Conservation (phyloP, 2,797 vertebrate genomes). For the Chromis chromis region DNA sequence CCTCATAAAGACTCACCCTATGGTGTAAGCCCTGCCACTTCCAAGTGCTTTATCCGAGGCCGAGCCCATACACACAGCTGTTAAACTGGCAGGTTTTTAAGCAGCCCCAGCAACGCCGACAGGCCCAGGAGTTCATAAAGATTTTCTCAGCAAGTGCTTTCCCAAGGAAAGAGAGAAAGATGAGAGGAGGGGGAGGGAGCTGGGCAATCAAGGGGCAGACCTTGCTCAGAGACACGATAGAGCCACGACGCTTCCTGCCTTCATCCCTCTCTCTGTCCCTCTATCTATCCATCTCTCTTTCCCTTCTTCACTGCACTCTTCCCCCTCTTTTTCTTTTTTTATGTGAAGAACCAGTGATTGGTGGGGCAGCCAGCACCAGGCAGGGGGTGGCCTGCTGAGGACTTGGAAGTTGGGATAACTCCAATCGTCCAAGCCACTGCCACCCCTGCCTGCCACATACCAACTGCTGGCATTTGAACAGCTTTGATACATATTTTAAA, state of each 20-base stretch:
- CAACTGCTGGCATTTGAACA: conserved; percentile 85
- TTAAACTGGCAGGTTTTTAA: conserved; percentile 83
- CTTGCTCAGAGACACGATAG: conserved; percentile 74
- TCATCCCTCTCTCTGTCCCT: conserved; percentile 54
- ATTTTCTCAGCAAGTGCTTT: conserved; percentile 84
- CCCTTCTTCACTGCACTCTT: conserved; percentile 61
- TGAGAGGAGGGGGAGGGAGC: conserved; percentile 58
- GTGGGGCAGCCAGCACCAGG: conserved; percentile 76
- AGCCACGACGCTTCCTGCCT: conserved; percentile 58
- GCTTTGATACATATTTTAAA: conserved; percentile 88
- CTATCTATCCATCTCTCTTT: conserved; percentile 63
- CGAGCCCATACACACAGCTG: conserved; percentile 80
- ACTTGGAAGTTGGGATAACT: conserved; percentile 84
- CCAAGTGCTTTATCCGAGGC: conserved; percentile 81
- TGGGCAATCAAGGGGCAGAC: conserved; percentile 76
- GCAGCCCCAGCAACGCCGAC: conserved; percentile 72
- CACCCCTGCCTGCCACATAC: conserved; percentile 79
- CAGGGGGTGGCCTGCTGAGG: conserved; percentile 79
- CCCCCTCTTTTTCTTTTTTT: conserved; percentile 23
- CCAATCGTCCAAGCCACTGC: conserved; percentile 79
- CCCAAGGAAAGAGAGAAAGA: conserved; percentile 77
- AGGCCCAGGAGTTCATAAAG: conserved; percentile 84
- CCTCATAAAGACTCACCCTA: conserved; percentile 84
- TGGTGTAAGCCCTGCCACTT: conserved; percentile 80
- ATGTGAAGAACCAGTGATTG: conserved; percentile 72